Conservation (phyloP, 2,113 vertebrate species). For the Melanerpes aurifrons region DNA sequence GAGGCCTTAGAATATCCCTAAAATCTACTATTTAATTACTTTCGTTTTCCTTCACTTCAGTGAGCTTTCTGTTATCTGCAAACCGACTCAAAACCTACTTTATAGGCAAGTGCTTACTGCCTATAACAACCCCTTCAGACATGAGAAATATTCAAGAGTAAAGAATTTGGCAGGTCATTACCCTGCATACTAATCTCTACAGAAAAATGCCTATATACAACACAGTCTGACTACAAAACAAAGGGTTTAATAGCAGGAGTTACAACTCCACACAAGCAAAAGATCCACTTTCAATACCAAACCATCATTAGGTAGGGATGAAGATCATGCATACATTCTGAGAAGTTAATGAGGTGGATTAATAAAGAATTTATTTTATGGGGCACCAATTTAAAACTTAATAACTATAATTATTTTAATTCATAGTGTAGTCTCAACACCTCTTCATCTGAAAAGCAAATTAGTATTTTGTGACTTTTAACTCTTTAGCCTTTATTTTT, state of each 20-base stretch:
- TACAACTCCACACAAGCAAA: not conserved
- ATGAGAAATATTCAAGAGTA: accelerated
- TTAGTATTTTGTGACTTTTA: not conserved
- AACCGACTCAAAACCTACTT: not conserved
- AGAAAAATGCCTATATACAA: not conserved
- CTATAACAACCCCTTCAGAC: not conserved
- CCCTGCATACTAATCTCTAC: not conserved
- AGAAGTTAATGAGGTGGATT: not conserved
- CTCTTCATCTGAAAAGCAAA: not conserved
- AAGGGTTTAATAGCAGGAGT: not conserved
- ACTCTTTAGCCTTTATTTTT: not conserved
- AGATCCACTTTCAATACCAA: not conserved
- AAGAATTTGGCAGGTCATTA: not conserved
- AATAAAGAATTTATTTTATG: not conserved
- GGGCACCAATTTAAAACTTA: not conserved
- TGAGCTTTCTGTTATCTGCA: not conserved
- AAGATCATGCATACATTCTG: not conserved
- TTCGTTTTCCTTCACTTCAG: not conserved
- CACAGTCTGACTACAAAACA: not conserved
- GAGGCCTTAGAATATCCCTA: not conserved
- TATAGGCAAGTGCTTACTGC: not conserved
- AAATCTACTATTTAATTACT: not conserved
- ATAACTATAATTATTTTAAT: not conserved
- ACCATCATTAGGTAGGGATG: not conserved
- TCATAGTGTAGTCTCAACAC: not conserved